Evolutionary conservation across 1,140 invertebrate genomes (phyloP).

Genomic region (Scaptomyza hsui): DNA sequence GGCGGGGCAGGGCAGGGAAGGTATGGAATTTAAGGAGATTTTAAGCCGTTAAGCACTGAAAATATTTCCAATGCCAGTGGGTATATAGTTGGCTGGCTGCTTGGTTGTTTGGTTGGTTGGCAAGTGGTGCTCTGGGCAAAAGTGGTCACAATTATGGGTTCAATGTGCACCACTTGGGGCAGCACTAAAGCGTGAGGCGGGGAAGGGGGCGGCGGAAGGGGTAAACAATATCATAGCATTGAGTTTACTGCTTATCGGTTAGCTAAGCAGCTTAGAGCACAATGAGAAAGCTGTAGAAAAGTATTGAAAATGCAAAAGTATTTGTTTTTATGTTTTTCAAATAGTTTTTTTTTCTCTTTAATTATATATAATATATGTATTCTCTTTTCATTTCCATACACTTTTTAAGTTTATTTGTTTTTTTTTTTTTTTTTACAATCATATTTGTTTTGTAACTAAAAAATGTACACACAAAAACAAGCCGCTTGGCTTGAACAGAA

Average conservation of each 20-base stretch:
- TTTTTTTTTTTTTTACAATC: conserved; percentile 56
- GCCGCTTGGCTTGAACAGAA: conserved; percentile 31
- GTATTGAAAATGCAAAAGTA: conserved; percentile 26
- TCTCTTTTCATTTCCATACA: conserved; percentile 9
- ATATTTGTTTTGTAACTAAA: conserved; percentile 67
- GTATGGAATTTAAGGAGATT: not conserved
- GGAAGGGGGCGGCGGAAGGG: too few relatives aligned
- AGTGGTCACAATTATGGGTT: conserved; percentile 51
- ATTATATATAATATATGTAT: conserved; percentile 26
- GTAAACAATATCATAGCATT: conserved; percentile 5
- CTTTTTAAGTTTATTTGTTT: conserved; percentile 30
- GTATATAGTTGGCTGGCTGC: conserved; percentile 24
- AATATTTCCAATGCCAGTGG: conserved; percentile 57
- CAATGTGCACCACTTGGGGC: conserved; percentile 38
- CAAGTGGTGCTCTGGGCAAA: conserved; percentile 30
- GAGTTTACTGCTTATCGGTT: conserved; percentile 9
- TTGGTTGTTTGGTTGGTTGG: conserved; percentile 1
- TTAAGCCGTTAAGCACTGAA: conserved; percentile 71
- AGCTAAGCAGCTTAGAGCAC: conserved; percentile 25
- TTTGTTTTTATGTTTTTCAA: conserved; percentile 36
- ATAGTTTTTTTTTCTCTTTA: conserved; percentile 46
- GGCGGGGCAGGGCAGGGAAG: not conserved
- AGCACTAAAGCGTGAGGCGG: not conserved
- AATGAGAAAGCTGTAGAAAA: not conserved
- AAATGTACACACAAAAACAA: conserved; percentile 68